phyloP scores from a whole-genome alignment of 2,113 vertebrate genomes.

The Carettochelys insculpta region DNA sequence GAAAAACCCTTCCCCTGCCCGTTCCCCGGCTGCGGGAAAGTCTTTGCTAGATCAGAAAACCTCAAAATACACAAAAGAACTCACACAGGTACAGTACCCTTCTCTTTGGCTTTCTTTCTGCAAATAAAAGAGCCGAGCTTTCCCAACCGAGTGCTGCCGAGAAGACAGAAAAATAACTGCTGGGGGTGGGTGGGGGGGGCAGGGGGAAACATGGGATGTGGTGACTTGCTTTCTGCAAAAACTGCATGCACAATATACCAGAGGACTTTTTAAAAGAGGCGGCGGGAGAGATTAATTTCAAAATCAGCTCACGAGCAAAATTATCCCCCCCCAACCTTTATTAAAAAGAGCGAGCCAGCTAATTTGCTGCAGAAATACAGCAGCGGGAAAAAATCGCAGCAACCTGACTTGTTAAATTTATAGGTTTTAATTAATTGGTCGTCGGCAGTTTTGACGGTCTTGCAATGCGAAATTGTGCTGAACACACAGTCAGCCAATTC shows the following conservation, averaged over 20 bases:
- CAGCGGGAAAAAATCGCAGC: conserved; percentile 69
- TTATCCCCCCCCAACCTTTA: background rate
- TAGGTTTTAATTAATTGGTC: conserved; percentile 72
- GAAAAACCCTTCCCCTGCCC: conserved; percentile 99
- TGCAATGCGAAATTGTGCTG: conserved; percentile 52
- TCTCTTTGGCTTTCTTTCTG: conserved; percentile 51
- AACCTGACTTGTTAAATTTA: conserved; percentile 66
- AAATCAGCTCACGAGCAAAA: background rate
- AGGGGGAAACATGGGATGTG: background rate
- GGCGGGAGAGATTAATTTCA: background rate
- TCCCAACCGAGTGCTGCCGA: background rate
- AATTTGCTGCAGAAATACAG: conserved; percentile 47
- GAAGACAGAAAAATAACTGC: background rate
- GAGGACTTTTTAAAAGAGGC: background rate
- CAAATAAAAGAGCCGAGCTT: conserved; percentile 16
- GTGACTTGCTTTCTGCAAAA: background rate
- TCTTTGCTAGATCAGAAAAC: conserved; percentile 98
- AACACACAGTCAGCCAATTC: conserved; percentile 55
- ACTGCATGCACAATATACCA: background rate
- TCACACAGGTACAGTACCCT: conserved; percentile 97
- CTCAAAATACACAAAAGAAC: conserved; percentile 99
- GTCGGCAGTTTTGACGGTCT: conserved; percentile 29
- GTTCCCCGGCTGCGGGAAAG: conserved; percentile 98
- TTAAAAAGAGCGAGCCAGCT: background rate
- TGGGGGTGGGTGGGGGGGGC: background rate